Evolutionary conservation across 2,797 vertebrate genomes (phyloP), one percentile per base, ranked within the genome.

Genomic region (Remorina albescens): DNA sequence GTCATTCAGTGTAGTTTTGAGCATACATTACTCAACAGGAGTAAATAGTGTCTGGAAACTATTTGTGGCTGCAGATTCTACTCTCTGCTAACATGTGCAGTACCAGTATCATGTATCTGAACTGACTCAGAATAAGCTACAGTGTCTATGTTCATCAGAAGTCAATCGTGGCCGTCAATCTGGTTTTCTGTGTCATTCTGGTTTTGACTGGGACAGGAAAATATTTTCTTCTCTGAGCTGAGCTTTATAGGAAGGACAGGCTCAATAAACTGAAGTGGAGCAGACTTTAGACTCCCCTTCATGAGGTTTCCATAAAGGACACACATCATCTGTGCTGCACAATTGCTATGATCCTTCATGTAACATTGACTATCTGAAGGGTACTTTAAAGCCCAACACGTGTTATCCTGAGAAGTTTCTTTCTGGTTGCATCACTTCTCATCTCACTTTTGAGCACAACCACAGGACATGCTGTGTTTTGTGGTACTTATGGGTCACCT

Each of bases 171-270:
- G 47, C 47, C 42, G 46, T 84, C 81, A 78, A 75, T 88, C 75
- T 84, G 81, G 63, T 82, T 87, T 90, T 92, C 73, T 90, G 77
- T 83, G 87, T 90, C 81, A 85, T 41, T 59, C 67, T 74, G 66
- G 74, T 51, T 82, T 81, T 75, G 82, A 87, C 75, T 32, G 25
- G 75, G 70, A 79, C 75, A 74, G 77, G 71, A 37, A 86, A 84
- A 84, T 73, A 75, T 84, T 81, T 82, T 63, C 37, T 83, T 58
- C 59, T 7, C 36, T 78, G 63, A 83, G 80, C 73, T 74, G 83
- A 71, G 47, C 86, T 89, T 91, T 81, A 85, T 60, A 41, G 78
- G 66, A 74, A 36, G 71, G 67, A 82, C 82, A 82, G 62, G 46
- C 83, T 84, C 74, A 60, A 62, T 86, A 81, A 89, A 84, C 34